phyloP scores from a whole-genome alignment of 2,888 invertebrate species.

The Volucella bombylans region DNA sequence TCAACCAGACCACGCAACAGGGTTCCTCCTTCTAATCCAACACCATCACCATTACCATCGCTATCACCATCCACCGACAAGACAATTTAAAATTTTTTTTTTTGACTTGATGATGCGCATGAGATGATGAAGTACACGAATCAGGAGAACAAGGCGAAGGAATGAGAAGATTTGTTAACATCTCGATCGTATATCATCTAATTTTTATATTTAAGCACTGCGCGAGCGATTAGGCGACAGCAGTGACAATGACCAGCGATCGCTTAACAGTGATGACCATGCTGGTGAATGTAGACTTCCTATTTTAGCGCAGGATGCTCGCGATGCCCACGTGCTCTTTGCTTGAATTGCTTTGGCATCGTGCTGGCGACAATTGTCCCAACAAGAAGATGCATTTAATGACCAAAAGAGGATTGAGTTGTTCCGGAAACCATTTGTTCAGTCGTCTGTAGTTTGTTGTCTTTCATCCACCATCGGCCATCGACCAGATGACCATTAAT shows the following conservation, averaged over 20 bases:
- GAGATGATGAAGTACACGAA: no score
- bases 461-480: no score
- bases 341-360: slow-evolving; percentile 33
- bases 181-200: slow-evolving; percentile 73
- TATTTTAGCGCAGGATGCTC: slow-evolving; percentile 60
- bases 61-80: slow-evolving; percentile 10
- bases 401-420: slow-evolving; percentile 49
- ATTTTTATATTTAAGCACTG: slow-evolving; percentile 65
- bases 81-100: slow-evolving; percentile 54
- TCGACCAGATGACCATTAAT: slow-evolving; percentile 25
- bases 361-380: slow-evolving; percentile 62
- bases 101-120: neutral
- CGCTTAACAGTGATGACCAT: neutral
- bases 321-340: slow-evolving; percentile 61
- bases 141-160: neutral
- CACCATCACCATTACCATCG: neutral
- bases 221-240: slow-evolving; percentile 62
- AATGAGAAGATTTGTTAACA: slow-evolving; percentile 69
- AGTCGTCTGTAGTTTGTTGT: neutral
- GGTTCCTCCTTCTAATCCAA: slow-evolving; percentile 28
- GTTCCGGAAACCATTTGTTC: slow-evolving; percentile 52
- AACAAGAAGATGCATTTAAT: slow-evolving; percentile 49
- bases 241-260: slow-evolving; percentile 26
- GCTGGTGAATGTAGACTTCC: slow-evolving; percentile 44
- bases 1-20: slow-evolving; percentile 68